Evolutionary conservation across 2,888 invertebrate genomes (phyloP).

Genomic region (Sarcophaga rosellei): DNA sequence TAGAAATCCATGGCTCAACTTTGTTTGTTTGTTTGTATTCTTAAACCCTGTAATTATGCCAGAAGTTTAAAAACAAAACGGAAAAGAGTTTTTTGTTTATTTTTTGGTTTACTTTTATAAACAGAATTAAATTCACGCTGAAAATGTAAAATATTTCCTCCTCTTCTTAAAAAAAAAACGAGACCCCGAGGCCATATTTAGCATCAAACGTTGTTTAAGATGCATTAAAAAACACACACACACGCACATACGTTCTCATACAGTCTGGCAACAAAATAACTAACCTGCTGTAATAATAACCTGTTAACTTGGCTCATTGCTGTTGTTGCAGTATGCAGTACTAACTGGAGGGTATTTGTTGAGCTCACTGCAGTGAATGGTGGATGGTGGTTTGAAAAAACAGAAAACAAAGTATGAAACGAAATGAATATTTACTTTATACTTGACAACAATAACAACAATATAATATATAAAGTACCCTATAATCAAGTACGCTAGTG

Average conservation of each 20-base stretch:
- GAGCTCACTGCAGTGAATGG: not conserved
- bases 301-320: slow-evolving; percentile 45
- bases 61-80: slow-evolving; percentile 1
- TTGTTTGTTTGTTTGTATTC: slow-evolving; percentile 30
- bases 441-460: slow-evolving; percentile 70
- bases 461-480: slow-evolving; percentile 67
- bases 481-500: slow-evolving; percentile 80
- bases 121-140: slow-evolving; percentile 24
- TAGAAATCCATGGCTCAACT: not conserved
- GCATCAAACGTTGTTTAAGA: slow-evolving; percentile 60
- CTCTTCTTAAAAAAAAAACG: not conserved
- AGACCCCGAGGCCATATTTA: slow-evolving; percentile 42
- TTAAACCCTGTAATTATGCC: slow-evolving; percentile 59
- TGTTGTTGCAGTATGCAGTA: not conserved
- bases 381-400: slow-evolving; percentile 5
- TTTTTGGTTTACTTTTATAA: slow-evolving; percentile 5
- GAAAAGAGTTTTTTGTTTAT: slow-evolving; percentile 37
- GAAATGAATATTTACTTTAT: slow-evolving; percentile 81
- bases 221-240: slow-evolving; percentile 38
- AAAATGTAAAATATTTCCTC: slow-evolving; percentile 13
- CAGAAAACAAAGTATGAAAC: slow-evolving; percentile 66
- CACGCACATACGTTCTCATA: slow-evolving; percentile 2
- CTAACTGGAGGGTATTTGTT: not conserved
- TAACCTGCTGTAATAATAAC: slow-evolving; percentile 33
- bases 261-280: not conserved